phyloP scores from a whole-genome alignment of 2,888 invertebrate species.

The Anoplius nigerrimus region DNA sequence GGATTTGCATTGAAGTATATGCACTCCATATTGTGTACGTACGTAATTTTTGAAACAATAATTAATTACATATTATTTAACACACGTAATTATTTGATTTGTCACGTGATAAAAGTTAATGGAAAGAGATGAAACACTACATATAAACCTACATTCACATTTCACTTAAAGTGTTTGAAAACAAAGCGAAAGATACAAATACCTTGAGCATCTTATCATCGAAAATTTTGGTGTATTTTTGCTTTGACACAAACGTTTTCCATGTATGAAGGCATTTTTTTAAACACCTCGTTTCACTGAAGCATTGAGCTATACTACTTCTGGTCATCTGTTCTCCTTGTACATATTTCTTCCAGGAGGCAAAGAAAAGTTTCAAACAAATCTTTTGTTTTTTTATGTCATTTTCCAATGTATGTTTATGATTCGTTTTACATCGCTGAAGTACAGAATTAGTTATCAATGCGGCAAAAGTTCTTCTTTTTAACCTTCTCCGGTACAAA shows the following conservation, averaged over 20 bases:
- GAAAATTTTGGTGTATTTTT: background rate
- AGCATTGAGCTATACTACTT: conserved; percentile 8
- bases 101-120: background rate
- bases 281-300: conserved; percentile 15
- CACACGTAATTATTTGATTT: background rate
- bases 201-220: background rate
- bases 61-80: background rate
- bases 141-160: no score
- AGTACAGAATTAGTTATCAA: conserved; percentile 15
- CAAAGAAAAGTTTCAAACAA: conserved; percentile 26
- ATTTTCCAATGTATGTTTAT: background rate
- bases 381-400: background rate
- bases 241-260: conserved; percentile 20
- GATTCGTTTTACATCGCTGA: no score
- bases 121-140: no score
- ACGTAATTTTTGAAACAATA: no score
- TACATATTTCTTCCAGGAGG: conserved; percentile 28
- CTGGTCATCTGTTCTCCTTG: conserved; percentile 18
- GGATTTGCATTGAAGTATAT: background rate
- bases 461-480: conserved; percentile 37
- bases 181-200: no score
- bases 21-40: no score
- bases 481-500: conserved; percentile 35
- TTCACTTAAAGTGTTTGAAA: no score
- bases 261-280: conserved; percentile 28